Evolutionary conservation across 2,888 invertebrate species (phyloP), one percentile per base, ranked within the genome.

Genomic region (Sarcophaga rosellei): DNA sequence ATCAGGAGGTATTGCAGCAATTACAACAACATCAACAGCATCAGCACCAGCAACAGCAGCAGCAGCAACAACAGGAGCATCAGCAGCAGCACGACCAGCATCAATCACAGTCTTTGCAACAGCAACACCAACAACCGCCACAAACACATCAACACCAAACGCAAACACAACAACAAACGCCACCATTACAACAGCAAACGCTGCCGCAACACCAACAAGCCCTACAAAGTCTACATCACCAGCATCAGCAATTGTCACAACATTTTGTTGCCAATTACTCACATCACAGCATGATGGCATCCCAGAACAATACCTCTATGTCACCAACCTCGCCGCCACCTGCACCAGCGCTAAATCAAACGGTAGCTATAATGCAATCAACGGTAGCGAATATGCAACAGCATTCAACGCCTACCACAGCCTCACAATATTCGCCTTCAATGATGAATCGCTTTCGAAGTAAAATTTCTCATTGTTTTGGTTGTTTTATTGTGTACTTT

Each of bases 361-460:
- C 74, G 17, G 63, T 23, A 44, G 59, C 70, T 65, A 70, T 69
- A 35, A 76, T 73, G 73, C 84, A 86, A 65, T 45, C 69, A 70
- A 61, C 74, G 1, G 87, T 61, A 69, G 88, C 57, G 88, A 89
- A 90, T 88, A 88, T 23, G 78, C 89, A 80, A 89, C 91, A 47
- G 88, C 61, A 86, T 68, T 74, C 81, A 47, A 75, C 81, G 45
- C 44, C 88, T 74, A 77, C 91, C 66, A 75, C 90, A 62, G 90
- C 90, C 25, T 81, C 91, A 21, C 86, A 86, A 89, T 92, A 90
- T 81, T 90, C 92, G 20, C 91, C 92, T 12, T 90, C 89, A 15
- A 88, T 90, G 76, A 90, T 91, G 88, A 91, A 90, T 87, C 91
- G 91, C 45, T 92, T 91, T 86, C 84, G 91, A 89, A 90, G 91